Evolutionary conservation across 1,140 invertebrate genomes (phyloP).

Genomic region (Cryptotermes secundus): DNA sequence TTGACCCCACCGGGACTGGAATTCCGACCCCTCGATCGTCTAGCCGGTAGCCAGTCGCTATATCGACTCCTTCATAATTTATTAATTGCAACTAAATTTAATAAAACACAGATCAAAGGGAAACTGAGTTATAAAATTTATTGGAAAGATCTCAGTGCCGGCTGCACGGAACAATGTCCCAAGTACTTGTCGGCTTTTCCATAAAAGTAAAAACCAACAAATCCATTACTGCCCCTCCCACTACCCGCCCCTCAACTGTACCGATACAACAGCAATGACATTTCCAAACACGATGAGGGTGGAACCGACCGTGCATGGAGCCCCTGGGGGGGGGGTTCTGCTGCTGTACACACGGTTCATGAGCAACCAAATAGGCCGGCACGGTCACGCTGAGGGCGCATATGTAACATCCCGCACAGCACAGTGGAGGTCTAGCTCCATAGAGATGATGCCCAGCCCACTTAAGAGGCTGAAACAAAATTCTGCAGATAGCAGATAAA

Average conservation of each 20-base stretch:
- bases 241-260: background rate
- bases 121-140: background rate
- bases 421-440: background rate
- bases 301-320: background rate
- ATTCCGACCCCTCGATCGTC: no score
- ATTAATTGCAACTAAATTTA: no score
- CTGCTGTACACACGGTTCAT: background rate
- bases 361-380: slow-evolving; percentile 12
- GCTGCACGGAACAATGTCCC: background rate
- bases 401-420: background rate
- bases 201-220: background rate
- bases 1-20: no score
- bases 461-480: no score
- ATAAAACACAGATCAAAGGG: no score
- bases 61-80: no score
- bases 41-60: no score
- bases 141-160: background rate
- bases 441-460: no score
- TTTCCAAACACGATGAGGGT: slow-evolving; percentile 19
- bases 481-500: no score
- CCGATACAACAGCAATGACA: background rate
- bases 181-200: background rate
- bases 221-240: background rate
- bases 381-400: background rate
- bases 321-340: background rate